Conservation (phyloP, 2,888 invertebrate genomes). For the Allygus modestus region DNA sequence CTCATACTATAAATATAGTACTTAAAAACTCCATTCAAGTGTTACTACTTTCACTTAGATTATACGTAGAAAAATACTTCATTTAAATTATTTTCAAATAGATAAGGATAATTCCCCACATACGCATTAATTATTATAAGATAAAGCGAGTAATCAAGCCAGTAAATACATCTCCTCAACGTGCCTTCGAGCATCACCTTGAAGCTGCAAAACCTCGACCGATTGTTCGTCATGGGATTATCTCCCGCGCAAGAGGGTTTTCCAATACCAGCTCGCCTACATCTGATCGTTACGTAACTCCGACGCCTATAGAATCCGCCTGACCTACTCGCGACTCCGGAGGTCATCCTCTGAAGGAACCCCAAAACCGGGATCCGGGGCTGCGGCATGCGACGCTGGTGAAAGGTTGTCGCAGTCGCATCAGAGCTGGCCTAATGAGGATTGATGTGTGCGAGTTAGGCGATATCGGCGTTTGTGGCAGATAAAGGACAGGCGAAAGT, state of each 20-base stretch:
- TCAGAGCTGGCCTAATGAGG: slow-evolving; percentile 3
- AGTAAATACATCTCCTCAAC: neutral
- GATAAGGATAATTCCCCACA: no score
- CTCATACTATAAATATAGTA: no score
- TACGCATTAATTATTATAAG: no score
- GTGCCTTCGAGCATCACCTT: neutral
- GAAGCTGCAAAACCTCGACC: neutral
- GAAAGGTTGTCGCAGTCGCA: slow-evolving; percentile 1
- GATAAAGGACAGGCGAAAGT: slow-evolving; percentile 1
- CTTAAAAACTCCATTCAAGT: no score
- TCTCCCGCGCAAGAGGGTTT: slow-evolving; percentile 11
- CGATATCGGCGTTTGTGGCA: neutral
- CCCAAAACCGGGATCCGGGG: neutral
- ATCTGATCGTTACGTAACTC: neutral
- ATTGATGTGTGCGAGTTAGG: slow-evolving; percentile 15
- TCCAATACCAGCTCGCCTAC: slow-evolving; percentile 9
- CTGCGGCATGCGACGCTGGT: neutral
- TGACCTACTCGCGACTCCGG: neutral
- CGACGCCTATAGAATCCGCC: slow-evolving; percentile 11
- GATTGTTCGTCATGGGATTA: neutral
- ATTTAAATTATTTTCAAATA: no score
- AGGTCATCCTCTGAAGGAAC: neutral
- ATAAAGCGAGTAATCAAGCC: no score
- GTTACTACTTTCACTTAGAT: no score
- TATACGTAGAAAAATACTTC: no score